Evolutionary conservation across 2,888 invertebrate genomes (phyloP), one percentile per base, ranked within the genome.

Genomic region (Ornithoptera alexandrae): DNA sequence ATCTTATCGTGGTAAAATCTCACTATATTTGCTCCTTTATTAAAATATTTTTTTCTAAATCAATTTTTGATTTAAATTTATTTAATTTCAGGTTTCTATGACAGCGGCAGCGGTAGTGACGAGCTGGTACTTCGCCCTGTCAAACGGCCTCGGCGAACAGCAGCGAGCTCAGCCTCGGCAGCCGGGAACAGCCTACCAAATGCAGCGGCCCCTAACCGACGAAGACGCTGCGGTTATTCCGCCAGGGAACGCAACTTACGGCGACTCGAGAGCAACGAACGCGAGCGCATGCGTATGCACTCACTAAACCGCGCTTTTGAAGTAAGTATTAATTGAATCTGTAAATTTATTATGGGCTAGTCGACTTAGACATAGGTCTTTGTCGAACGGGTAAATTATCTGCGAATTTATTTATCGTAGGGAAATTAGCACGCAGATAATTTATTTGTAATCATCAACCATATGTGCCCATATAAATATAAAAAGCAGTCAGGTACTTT

Each of bases 241-340:
- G 97, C 97, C 2, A 93, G 97, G 69, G 98, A 98, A 83, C 93
- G 97, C 73, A 98, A 97, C 87, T 90, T 97, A 71, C 94, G 98
- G 65, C 94, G 98, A 70, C 93, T 98, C 66, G 98, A 98, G 89
- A 97, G 97, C 86, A 98, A 98, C 86, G 97, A 98, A 85, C 93
- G 98, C 67, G 98, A 98, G 88, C 93, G 98, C 70, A 97, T 97
- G 96, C 93, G 98, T 78, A 98, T 98, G 98, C 98, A 98, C 86
- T 96, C 96, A 67, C 93, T 98, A 70, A 98, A 98, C 84, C 96
- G 97, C 82, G 98, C 98, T 20, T 98, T 98, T 87, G 96, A 97
- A 94, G 97, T 67, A 30, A 46, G 30, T 24, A 20, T 46, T 46
- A 46, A 15, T 1, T 46, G 4, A 12, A 46, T 2, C 46, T 12